Base-by-base conservation (phyloP, 2,888 invertebrate genomes). In the Ptychoptera contaminata region DNA sequence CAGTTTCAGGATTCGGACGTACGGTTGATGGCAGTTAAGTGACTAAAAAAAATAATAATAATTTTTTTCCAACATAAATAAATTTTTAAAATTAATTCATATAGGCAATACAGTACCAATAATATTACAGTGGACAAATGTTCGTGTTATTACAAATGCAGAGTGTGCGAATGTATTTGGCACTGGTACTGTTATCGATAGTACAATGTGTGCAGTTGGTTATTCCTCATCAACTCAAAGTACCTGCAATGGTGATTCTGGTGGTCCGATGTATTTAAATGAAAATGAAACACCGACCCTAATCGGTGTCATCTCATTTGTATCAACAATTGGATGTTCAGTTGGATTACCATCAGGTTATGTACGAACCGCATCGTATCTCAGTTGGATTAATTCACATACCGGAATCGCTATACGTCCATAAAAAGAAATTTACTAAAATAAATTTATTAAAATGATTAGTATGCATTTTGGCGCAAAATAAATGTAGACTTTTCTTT, bases 1-100 rank as follows among this genome's bases (percentile, higher is more conserved):
- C 53, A 6, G 62, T 64, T 7, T 60, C 61, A 2, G 65, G 65
- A 16, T 65, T 58, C 51, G 67, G 65, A 16, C 55, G 54, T 35
- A 60, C 58, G n/a, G 56, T 57, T 11, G 62, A 63, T 48, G 39
- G 61, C 16, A 40, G 46, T 11, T 34, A 39, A 37, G 41, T 39
- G 23, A 5, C n/a, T n/a, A n/a, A n/a, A n/a, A n/a, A n/a, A n/a
- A n/a, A n/a, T n/a, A n/a, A n/a, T n/a, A n/a, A n/a, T n/a, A n/a
- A n/a, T n/a, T n/a, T n/a, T n/a, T n/a, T n/a, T n/a, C n/a, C n/a
- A n/a, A n/a, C n/a, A n/a, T n/a, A n/a, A n/a, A n/a, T n/a, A n/a
- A n/a, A n/a, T 23, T 23, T 23, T 23, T 23, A 5, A 5, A 23
- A 23, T 23, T 23, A 23, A 23, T 23, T 23, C 7, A 5, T 7